phyloP scores from a whole-genome alignment of 2,797 vertebrate genomes.

The Botia kubotai region DNA sequence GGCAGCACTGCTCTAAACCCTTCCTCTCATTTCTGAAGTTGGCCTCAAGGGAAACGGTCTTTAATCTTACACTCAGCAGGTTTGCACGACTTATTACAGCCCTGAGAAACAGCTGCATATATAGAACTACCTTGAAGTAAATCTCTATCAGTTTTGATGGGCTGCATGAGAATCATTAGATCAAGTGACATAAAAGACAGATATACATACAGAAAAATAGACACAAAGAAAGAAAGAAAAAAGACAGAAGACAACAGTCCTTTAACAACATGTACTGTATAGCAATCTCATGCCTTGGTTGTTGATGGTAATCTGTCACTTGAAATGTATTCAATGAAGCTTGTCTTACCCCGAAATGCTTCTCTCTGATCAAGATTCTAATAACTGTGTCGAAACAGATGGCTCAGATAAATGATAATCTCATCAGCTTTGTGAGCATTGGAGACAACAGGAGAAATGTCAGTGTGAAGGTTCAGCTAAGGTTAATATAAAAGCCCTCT shows the following conservation, averaged over 20 bases:
- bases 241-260: not conserved
- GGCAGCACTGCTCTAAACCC: not conserved
- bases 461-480: not conserved
- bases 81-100: not conserved
- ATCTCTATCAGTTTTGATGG: not conserved
- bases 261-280: not conserved
- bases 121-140: not conserved
- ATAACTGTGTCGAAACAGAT: conserved; percentile 18
- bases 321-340: conserved; percentile 9
- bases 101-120: not conserved
- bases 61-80: not conserved
- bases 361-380: conserved; percentile 38
- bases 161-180: not conserved
- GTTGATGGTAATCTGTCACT: not conserved
- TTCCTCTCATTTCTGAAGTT: conserved; percentile 2
- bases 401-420: conserved; percentile 27
- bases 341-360: not conserved
- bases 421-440: conserved; percentile 12
- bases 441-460: conserved; percentile 12
- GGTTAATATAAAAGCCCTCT: conserved; percentile 12
- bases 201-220: too few relatives aligned
- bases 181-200: not conserved
- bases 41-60: conserved; percentile 1
- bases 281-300: not conserved
- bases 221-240: not conserved